Percentiles rank a stretch among this genome's conserved stretches.
These are phyloP conservation scores for Reticulitermes speratus DNA, from an alignment of 1,140 invertebrate genomes.

Conservation along the genomic window DNA sequence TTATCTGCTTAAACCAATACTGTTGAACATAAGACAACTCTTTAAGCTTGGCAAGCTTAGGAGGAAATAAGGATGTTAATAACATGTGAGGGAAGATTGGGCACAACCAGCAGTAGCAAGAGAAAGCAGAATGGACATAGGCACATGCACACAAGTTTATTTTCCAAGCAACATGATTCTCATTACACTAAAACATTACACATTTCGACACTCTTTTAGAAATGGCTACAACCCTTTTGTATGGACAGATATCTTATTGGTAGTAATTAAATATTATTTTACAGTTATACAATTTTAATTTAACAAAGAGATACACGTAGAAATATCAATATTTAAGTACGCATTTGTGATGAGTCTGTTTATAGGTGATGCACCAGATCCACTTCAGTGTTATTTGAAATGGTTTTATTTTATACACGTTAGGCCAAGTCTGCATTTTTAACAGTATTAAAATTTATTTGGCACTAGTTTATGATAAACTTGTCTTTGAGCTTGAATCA, in stretches of 20 bases:
- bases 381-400: not conserved
- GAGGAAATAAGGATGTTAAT: constrained; percentile 3
- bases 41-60: constrained; percentile 21
- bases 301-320: constrained; percentile 27
- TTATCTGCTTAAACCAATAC: not conserved
- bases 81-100: constrained; percentile 9
- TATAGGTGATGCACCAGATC: constrained; percentile 2
- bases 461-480: constrained; percentile 6
- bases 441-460: constrained; percentile 11
- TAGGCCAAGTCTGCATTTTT: constrained; percentile 26
- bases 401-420: constrained; percentile 20
- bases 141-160: constrained; percentile 35
- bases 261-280: constrained; percentile 28
- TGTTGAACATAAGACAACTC: not conserved
- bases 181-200: constrained; percentile 35
- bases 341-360: constrained; percentile 18
- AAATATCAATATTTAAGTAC: constrained; percentile 27
- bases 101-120: constrained; percentile 17
- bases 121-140: constrained; percentile 29
- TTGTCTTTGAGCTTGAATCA: not conserved
- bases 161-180: constrained; percentile 33
- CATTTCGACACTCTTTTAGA: constrained; percentile 24
- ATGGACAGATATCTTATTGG: not conserved
- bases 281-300: constrained; percentile 31
- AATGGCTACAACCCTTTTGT: not conserved